Percentiles rank a stretch among this genome's conserved stretches.
These are phyloP conservation scores for Sigmodon hispidus DNA, from an alignment of 2,113 vertebrate genomes.

Conservation along the genomic window DNA sequence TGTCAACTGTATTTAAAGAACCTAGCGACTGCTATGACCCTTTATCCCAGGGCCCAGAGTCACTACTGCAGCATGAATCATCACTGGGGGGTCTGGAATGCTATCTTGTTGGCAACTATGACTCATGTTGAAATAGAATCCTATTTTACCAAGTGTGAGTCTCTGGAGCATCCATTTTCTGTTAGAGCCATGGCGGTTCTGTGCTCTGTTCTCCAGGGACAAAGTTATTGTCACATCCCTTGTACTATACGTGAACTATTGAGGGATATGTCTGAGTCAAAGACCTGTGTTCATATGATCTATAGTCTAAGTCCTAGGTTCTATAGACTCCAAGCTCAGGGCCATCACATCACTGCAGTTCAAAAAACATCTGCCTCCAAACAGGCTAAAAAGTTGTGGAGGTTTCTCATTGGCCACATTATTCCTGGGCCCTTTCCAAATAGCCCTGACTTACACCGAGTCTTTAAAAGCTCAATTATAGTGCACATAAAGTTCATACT, in stretches of 20 bases:
- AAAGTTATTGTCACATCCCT: no score
- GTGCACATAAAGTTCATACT: neutral
- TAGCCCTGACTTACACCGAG: neutral
- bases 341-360: neutral
- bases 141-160: accelerated
- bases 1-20: neutral
- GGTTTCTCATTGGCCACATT: neutral
- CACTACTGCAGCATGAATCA: neutral
- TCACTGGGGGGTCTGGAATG: neutral
- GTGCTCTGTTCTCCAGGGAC: no score
- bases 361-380: neutral
- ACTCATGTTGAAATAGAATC: neutral
- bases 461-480: neutral
- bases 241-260: no score
- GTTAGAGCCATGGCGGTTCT: neutral
- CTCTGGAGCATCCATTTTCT: neutral
- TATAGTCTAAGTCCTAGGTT: neutral
- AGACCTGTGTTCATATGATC: neutral
- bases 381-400: neutral
- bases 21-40: neutral
- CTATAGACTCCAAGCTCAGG: no score
- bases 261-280: no score
- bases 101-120: neutral
- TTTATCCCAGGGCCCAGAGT: neutral
- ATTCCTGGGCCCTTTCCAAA: neutral